Base-by-base conservation (phyloP, 2,888 invertebrate genomes). In the Phasia obesa region DNA sequence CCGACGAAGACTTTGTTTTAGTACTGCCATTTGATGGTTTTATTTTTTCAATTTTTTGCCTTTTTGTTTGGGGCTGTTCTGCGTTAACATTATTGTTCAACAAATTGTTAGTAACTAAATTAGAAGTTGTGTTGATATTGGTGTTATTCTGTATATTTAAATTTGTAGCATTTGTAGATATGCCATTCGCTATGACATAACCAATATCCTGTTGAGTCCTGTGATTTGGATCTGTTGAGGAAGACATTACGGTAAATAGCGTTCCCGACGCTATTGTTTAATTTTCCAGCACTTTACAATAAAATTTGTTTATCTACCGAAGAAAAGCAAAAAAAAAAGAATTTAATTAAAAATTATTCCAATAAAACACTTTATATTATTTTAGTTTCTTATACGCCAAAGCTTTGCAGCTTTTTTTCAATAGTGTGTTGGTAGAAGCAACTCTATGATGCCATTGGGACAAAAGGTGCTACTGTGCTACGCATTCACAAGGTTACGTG, bases 11-110 rank as follows among this genome's bases (percentile, higher is more conserved):
- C 15, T 65, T 55, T 35, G 73, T 74, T 47, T 65, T 77, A 15
- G 17, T 74, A 27, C 27, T 77, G 47, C 47, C 69, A 67, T 62
- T 84, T 27, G n/a, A 15, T 6, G 77, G 49, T 85, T 85, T 86
- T 17, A 85, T 76, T 84, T 87, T 89, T 79, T 94, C 94, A 86
- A 96, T 94, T 88, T 96, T 94, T 90, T 95, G 94, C 90, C 96
- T 95, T 92, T 97, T 97, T 90, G 96, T 96, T 87, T 95, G 95
- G 86, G 97, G 97, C 92, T 96, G 96, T 92, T 96, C 95, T 86
- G 94, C 67, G 21, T 67, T 78, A 94, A 94, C 95, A 95, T 95
- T 87, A 78, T 84, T 86, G 84, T 84, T 86, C 42, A 57, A 0
- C 27, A 55, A 65, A 53, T 21, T 69, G n/a, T 31, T 71, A 4